Evolutionary conservation across 1,140 invertebrate species (phyloP).

Genomic region (Theocolax elegans): DNA sequence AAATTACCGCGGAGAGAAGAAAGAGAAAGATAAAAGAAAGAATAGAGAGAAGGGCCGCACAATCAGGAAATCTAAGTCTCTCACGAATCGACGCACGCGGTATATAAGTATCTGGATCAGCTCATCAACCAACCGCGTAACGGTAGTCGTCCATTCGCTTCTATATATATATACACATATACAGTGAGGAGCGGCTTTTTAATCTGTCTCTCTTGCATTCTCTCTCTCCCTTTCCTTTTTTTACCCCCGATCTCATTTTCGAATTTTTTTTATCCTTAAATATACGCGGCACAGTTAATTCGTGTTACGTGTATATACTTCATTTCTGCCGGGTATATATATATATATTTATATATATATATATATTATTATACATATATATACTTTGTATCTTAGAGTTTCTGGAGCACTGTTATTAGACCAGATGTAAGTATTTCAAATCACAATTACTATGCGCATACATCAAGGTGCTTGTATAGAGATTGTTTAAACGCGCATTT

Average conservation of each 20-base stretch:
- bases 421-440: too few species aligned
- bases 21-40: neutral
- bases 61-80: too few species aligned
- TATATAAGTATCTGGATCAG: conserved; percentile 28
- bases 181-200: neutral
- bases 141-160: conserved; percentile 2
- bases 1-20: too few species aligned
- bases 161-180: neutral
- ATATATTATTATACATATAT: too few species aligned
- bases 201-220: neutral
- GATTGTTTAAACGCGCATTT: too few species aligned
- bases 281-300: neutral
- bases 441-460: too few species aligned
- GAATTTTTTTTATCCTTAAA: neutral
- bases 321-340: too few species aligned
- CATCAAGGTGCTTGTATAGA: too few species aligned
- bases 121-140: conserved; percentile 19
- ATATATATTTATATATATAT: too few species aligned
- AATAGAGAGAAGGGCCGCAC: too few species aligned
- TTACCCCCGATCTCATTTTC: neutral
- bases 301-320: neutral
- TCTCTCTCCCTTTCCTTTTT: neutral
- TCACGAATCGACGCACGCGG: neutral
- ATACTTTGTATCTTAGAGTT: too few species aligned
- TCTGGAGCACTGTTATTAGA: too few species aligned